Evolutionary conservation across 2,113 vertebrate species (phyloP), one percentile per base, ranked within the genome.

Genomic region (Apus apus): DNA sequence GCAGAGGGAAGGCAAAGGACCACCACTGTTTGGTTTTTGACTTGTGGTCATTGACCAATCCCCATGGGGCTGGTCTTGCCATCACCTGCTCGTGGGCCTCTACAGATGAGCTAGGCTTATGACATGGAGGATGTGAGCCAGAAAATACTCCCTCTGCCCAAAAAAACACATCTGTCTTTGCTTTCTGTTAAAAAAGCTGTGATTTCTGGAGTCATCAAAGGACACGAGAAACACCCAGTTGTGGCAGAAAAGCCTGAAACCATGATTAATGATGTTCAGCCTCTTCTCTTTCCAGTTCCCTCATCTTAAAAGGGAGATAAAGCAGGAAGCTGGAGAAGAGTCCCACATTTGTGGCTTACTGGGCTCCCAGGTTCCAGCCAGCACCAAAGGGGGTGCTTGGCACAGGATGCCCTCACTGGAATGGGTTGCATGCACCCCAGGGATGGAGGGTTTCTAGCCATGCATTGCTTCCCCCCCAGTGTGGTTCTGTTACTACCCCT

Each of bases 1-100:
- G 19, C n/a, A 58, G 36, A 67, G 5, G 26, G 23, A 80, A 68
- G 29, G n/a, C 66, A 58, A 32, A 32, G 29, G 50, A 40, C 38
- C 7, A 5, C 14, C 61, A 45, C 15, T 5, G 2, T 19, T 82
- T 17, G 0, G 0, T 36, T 30, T n/a, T 25, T 0, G 2, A 27
- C 15, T 64, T 32, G 45, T 4, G 9, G 30, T 34, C 27, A 6
- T 40, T 68, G 13, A 9, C 51, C 1, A 4, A 23, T 2, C 2
- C n/a, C 7, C 2, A 0, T 27, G 10, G 61, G 29, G 50, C 13
- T 40, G 25, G 46, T 21, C 61, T 40, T 76, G 46, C 14, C 26
- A 71, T 36, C 6, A 23, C 15, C 48, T 34, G 62, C 45, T 82
- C 25, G 58, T 72, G 25, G 27, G 71, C 16, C 6, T 32, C 17